Evolutionary conservation across 2,113 vertebrate species (phyloP).

Genomic region (Tiliqua scincoides): DNA sequence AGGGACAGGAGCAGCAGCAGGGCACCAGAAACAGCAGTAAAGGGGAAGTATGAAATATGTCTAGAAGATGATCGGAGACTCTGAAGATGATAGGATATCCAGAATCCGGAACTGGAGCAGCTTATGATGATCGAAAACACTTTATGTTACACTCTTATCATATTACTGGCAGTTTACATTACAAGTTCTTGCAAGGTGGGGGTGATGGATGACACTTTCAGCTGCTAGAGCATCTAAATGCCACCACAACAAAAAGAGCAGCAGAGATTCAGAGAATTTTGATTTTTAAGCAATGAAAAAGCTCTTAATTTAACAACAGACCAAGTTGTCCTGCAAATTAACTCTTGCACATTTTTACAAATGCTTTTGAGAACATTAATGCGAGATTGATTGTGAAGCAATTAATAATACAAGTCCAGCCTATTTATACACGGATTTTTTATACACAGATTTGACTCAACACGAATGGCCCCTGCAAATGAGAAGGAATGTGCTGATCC

Average conservation of each 20-base stretch:
- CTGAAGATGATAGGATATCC: no score
- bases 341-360: slow-evolving; percentile 60
- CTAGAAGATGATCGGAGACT: no score
- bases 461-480: no score
- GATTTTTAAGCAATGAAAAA: slow-evolving; percentile 48
- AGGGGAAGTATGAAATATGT: no score
- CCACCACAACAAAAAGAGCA: background rate
- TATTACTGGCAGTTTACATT: background rate
- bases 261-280: background rate
- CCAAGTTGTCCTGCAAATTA: slow-evolving; percentile 63
- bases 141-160: background rate
- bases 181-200: background rate
- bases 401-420: no score
- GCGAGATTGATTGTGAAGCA: slow-evolving; percentile 35
- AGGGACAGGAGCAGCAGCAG: background rate
- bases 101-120: background rate
- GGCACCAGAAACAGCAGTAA: no score
- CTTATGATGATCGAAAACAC: background rate
- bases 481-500: no score
- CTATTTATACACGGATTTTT: no score
- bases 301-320: slow-evolving; percentile 63
- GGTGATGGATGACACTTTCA: background rate
- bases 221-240: background rate
- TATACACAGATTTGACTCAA: no score
- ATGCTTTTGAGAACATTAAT: slow-evolving; percentile 46